Base-by-base conservation (phyloP, 2,888 invertebrate species). In the Pachycephus smyrnensis region DNA sequence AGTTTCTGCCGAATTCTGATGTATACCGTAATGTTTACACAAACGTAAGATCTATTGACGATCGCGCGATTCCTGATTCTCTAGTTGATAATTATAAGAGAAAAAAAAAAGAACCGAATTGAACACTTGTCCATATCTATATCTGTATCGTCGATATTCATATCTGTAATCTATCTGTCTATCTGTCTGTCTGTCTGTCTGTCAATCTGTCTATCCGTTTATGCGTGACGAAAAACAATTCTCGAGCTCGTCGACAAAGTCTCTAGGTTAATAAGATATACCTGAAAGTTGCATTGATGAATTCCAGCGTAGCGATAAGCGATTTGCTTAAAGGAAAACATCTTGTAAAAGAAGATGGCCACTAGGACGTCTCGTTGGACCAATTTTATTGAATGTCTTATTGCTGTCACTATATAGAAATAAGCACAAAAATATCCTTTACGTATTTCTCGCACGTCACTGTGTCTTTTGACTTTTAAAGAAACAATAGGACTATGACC, bases 351-450 rank as follows among this genome's bases (percentile, higher is more conserved):
- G 15, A 55, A 23, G 55, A 9, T 55, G 23, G 23, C 55, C 55
- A 55, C 30, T 31, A 37, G 15, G 32, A 77, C 55, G 12, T 75
- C 36, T 73, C 75, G 73, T 80, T 78, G 79, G 82, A 85, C 83
- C 85, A 85, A 84, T 85, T 82, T 83, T 80, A 80, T 69, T 76
- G 71, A 82, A 78, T 82, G 82, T 84, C 75, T 83, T 55, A 23
- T 55, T 76, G 37, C 74, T 80, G 71, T 81, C 78, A 79, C 37
- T 79, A 55, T 79, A 55, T 79, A 79, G 77, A 69, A 83, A 36
- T 80, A 74, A 82, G 80, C 78, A 80, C 69, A 31, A 73, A 40
- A 40, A 23, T 55, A 55, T 37, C 37, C 32, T 30, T 69, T 73
- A 33, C 71, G 75, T 79, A 73, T 73, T 37, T 74, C 55, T 77